Conservation (phyloP, 2,113 vertebrate species). For the Psilopogon haemacephalus region DNA sequence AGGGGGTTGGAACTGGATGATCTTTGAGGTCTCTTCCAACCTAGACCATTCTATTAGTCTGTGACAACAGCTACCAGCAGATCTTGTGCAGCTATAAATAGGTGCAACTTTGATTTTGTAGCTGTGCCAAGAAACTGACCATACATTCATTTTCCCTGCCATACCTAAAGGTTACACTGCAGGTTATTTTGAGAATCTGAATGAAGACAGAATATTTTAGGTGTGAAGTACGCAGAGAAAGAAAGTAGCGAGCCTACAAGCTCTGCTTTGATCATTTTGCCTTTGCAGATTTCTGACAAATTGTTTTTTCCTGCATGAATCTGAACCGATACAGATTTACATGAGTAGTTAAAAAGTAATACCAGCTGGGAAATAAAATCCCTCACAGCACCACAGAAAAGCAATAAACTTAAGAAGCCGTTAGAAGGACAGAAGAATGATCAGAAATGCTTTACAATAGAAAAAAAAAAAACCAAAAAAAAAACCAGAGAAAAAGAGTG, state of each 20-base stretch:
- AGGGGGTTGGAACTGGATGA: too few relatives aligned
- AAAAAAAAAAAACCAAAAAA: not conserved
- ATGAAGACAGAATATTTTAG: not conserved
- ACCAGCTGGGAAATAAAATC: constrained; percentile 17
- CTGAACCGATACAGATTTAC: constrained; percentile 57
- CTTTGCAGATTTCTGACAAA: constrained; percentile 27
- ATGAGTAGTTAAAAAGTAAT: constrained; percentile 44
- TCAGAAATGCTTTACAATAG: constrained; percentile 4
- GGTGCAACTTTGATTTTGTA: not conserved
- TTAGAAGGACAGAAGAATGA: constrained; percentile 18
- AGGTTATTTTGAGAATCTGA: not conserved
- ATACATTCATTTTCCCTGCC: not conserved
- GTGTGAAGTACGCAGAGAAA: constrained; percentile 3
- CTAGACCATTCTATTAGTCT: too few relatives aligned
- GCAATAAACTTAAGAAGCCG: constrained; percentile 48
- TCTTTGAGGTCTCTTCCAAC: too few relatives aligned
- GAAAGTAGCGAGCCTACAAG: not conserved
- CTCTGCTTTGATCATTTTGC: constrained; percentile 52
- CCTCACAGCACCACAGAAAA: not conserved
- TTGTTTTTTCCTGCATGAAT: constrained; percentile 49
- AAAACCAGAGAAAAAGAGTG: not conserved
- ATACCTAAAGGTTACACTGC: not conserved
- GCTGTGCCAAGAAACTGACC: not conserved
- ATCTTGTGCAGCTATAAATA: not conserved
- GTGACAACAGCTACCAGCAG: not conserved